A percentile compares a stretch with the other conserved stretches of the same genome.
phyloP scores from a whole-genome alignment of 2,113 vertebrate genomes.

The Istiophorus platypterus region DNA sequence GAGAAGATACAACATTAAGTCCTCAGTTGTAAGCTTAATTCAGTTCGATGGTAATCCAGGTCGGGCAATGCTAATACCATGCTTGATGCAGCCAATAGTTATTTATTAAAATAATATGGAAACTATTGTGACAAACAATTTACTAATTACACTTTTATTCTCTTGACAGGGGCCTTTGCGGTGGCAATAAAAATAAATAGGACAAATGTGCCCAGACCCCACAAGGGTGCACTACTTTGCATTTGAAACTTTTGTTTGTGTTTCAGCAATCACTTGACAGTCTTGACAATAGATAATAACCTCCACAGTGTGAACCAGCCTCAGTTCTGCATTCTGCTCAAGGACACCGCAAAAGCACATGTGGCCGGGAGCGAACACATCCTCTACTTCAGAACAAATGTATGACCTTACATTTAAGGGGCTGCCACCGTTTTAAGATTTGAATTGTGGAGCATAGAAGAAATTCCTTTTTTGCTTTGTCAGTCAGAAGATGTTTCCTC shows the following conservation, averaged over 20 bases:
- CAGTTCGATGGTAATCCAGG: background rate
- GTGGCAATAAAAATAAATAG: background rate
- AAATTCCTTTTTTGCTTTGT: background rate
- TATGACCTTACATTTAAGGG: background rate
- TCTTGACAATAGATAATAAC: background rate
- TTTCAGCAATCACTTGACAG: constrained; percentile 28
- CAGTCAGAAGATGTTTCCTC: constrained; percentile 15
- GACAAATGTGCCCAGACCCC: background rate
- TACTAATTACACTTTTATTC: background rate
- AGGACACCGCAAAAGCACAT: constrained; percentile 27
- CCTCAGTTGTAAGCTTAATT: background rate
- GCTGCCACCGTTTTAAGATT: background rate
- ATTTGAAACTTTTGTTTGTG: constrained; percentile 18
- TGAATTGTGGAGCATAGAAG: background rate
- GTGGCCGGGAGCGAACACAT: constrained; percentile 8
- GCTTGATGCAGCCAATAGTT: background rate
- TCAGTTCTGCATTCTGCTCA: constrained; percentile 14
- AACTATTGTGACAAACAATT: background rate
- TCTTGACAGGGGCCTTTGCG: background rate
- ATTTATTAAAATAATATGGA: background rate
- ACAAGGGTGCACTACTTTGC: background rate
- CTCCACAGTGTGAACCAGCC: background rate
- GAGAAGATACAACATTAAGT: background rate
- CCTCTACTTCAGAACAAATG: constrained; percentile 25
- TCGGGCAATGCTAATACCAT: background rate